Conservation (phyloP, 2,888 invertebrate genomes). For the Magallana nippona region DNA sequence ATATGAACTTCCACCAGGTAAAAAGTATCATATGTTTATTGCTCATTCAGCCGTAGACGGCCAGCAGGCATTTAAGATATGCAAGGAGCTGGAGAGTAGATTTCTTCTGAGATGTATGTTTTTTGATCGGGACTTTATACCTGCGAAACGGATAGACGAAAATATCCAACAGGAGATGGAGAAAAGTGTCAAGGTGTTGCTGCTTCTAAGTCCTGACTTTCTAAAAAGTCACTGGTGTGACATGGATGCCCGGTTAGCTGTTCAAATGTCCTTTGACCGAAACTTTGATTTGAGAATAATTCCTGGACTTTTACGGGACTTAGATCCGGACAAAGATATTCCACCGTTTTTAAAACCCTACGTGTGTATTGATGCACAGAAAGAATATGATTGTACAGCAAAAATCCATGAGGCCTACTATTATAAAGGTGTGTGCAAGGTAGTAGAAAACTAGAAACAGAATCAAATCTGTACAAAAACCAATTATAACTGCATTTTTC, state of each 20-base stretch:
- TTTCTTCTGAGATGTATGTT: conserved; percentile 14
- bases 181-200: conserved; percentile 26
- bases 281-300: conserved; percentile 22
- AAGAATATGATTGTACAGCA: conserved; percentile 24
- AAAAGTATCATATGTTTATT: conserved; percentile 30
- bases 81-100: conserved; percentile 4
- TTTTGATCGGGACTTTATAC: conserved; percentile 27
- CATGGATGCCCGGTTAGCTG: conserved; percentile 3
- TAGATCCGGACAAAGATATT: background rate
- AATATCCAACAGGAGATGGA: conserved; percentile 32
- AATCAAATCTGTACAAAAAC: no score
- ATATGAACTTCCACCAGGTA: conserved; percentile 25
- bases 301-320: background rate
- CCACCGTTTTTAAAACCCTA: conserved; percentile 12
- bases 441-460: no score
- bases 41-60: conserved; percentile 26
- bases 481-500: no score
- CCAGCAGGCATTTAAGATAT: background rate
- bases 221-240: conserved; percentile 34
- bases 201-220: conserved; percentile 22
- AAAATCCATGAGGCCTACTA: conserved; percentile 29
- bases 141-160: background rate
- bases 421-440: background rate
- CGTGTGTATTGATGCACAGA: conserved; percentile 14
- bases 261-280: background rate